Evolutionary conservation across 1,140 invertebrate species (phyloP), one percentile per base, ranked within the genome.

Genomic region (Solenopsis fugax): DNA sequence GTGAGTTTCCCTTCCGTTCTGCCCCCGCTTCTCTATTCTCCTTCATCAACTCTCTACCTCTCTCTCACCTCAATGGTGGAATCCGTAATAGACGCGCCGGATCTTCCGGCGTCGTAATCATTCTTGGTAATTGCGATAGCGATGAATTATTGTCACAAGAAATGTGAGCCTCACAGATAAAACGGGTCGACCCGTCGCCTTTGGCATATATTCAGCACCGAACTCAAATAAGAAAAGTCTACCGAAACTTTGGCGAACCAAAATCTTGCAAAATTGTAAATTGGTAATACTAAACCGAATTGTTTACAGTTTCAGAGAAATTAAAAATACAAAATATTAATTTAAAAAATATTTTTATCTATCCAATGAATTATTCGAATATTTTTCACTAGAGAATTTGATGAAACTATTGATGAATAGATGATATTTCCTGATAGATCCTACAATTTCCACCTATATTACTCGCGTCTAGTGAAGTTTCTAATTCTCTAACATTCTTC

Each of bases 131-230:
- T 81, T 81, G 77, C 77, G 77, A 81, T 81, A 81, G 64, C 77
- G 64, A 81, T 81, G 64, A 81, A 34, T 81, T 81, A 81, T 81
- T 69, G 77, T 81, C 52, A 41, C 77, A 54, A 81, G 77, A 81
- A 81, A 54, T 54, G 34, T 69, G 77, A 81, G 5, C n/a, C 10
- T 41, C 9, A 45, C 77, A 54, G 77, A 80, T 80, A 81, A 71
- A 81, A 81, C 64, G 16, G 48, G 7, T 69, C 64, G 77, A 69
- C 64, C 48, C 34, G 62, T 41, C 75, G 75, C 16, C 75, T 77
- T 69, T 52, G 45, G 21, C 64, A 24, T 54, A 54, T 34, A 71
- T 54, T 69, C 48, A 10, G n/a, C 24, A 64, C 6, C 41, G 4
- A 54, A 69, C 77, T 69, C 48, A 13, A 69, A 54, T n/a, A 67